These are phyloP conservation scores for Andrena camellia DNA, from an alignment of 2,888 invertebrate species.

Conservation along the genomic window DNA sequence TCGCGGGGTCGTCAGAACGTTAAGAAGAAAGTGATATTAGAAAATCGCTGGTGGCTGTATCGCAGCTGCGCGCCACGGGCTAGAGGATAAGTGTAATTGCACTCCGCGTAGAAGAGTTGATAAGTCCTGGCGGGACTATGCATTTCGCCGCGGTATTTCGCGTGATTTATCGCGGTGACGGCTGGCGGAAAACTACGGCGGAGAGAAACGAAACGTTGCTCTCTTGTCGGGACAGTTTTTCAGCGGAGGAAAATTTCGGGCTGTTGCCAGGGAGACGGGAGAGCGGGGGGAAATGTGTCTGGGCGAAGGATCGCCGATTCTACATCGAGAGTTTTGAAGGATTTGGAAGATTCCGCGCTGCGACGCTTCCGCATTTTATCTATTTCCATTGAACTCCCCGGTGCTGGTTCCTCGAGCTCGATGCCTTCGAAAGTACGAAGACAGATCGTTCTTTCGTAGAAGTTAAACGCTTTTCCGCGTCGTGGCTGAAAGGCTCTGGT, in stretches of 20 bases:
- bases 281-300: constrained; percentile 22
- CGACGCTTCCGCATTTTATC: constrained; percentile 28
- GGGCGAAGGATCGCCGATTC: constrained; percentile 35
- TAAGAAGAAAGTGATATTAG: constrained; percentile 1
- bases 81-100: constrained; percentile 49
- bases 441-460: constrained; percentile 33
- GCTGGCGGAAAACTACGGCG: constrained; percentile 17
- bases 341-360: constrained; percentile 12
- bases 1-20: neutral
- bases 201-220: constrained; percentile 6
- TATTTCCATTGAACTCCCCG: constrained; percentile 43
- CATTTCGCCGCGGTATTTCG: constrained; percentile 44
- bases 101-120: constrained; percentile 22
- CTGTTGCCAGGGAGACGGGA: constrained; percentile 22
- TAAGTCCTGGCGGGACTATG: constrained; percentile 27
- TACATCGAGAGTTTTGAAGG: constrained; percentile 40
- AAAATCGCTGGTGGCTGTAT: constrained; percentile 30
- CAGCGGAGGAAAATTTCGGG: constrained; percentile 52
- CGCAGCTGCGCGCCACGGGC: constrained; percentile 20
- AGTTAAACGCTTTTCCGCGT: constrained; percentile 39
- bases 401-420: constrained; percentile 21
- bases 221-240: constrained; percentile 44
- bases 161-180: constrained; percentile 55
- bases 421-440: constrained; percentile 41
- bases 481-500: constrained; percentile 14